A percentile compares a stretch with the other conserved stretches of the same genome.
Conservation (phyloP, 2,888 invertebrate species). For the Automeris io region DNA sequence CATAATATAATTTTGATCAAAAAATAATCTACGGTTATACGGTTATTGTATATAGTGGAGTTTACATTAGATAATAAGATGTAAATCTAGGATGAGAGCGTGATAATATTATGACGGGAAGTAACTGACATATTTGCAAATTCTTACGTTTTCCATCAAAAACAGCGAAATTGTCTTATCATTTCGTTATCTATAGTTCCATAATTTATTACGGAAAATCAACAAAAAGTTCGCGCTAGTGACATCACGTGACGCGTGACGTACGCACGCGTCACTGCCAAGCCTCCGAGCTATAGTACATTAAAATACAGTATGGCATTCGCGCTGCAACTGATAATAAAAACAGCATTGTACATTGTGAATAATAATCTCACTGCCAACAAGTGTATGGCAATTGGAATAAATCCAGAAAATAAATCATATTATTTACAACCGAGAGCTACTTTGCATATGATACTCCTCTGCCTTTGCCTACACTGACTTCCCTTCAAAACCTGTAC, state of each 20-base stretch:
- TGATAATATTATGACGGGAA: too few relatives aligned
- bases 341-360: too few relatives aligned
- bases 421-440: too few relatives aligned
- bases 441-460: too few relatives aligned
- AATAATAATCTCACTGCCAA: too few relatives aligned
- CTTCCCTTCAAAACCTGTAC: too few relatives aligned
- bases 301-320: constrained; percentile 4
- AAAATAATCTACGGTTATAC: not conserved
- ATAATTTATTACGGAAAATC: not conserved
- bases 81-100: too few relatives aligned
- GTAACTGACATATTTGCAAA: not conserved
- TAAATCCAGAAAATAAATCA: too few relatives aligned
- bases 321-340: too few relatives aligned
- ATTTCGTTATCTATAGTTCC: constrained; percentile 2
- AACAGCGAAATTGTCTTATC: not conserved
- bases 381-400: too few relatives aligned
- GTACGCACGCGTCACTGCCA: constrained; percentile 17
- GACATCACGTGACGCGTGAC: constrained; percentile 14
- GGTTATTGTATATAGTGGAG: not conserved
- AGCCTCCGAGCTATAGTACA: constrained; percentile 13
- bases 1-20: too few relatives aligned
- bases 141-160: not conserved
- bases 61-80: not conserved
- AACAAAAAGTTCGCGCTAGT: constrained; percentile 4
- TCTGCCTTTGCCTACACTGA: too few relatives aligned